Percentiles rank a stretch among this genome's conserved stretches.
phyloP scores from a whole-genome alignment of 2,113 vertebrate species.

The Zosterops japonicus region DNA sequence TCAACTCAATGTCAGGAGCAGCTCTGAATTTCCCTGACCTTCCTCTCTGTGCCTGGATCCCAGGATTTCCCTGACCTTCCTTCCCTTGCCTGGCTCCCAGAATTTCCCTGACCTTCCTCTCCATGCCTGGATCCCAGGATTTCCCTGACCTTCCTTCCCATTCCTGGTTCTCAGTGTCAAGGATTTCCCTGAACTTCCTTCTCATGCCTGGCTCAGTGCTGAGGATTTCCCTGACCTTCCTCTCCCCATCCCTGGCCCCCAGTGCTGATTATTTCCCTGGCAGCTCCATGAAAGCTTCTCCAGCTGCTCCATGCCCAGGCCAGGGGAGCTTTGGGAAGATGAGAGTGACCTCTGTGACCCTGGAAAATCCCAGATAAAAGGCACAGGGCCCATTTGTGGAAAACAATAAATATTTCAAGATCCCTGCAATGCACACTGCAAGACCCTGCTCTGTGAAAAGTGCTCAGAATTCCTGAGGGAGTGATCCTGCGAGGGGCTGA shows the following conservation, averaged over 20 bases:
- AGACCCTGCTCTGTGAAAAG: neutral
- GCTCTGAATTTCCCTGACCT: neutral
- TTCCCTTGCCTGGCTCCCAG: too few relatives aligned
- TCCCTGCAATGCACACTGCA: neutral
- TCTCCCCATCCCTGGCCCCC: neutral
- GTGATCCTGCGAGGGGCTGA: neutral
- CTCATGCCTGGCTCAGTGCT: too few relatives aligned
- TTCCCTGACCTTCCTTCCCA: neutral
- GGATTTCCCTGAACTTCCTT: neutral
- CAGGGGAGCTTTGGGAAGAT: neutral
- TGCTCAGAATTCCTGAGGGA: neutral
- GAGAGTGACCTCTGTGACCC: neutral
- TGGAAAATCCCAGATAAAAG: neutral
- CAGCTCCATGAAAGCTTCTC: neutral
- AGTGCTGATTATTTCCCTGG: neutral
- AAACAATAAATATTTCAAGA: neutral
- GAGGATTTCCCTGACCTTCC: neutral
- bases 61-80: neutral
- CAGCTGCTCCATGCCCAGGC: neutral
- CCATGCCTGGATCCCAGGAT: too few relatives aligned
- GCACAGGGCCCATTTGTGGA: neutral
- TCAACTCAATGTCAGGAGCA: neutral
- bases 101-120: neutral
- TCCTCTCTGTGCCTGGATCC: neutral
- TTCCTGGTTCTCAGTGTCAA: too few relatives aligned